Base-by-base conservation (phyloP, 2,888 invertebrate species). In the Matsumyia berberina region DNA sequence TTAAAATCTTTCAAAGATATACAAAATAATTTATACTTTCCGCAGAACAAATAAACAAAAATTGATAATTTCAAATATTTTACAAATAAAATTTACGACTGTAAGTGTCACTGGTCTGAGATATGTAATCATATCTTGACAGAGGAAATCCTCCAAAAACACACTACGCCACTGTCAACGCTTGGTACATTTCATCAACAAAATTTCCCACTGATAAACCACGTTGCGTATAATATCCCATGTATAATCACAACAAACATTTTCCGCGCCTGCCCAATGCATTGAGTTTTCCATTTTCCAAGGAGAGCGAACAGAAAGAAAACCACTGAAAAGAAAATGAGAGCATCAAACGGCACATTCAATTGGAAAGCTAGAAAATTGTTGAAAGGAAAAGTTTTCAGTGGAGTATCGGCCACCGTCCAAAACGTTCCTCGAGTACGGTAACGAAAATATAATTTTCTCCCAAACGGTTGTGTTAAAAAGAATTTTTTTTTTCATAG, bases 321-420 rank as follows among this genome's bases (percentile, higher is more conserved):
- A 73, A 24, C 4, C 53, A 39, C 57, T 8, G 55, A 55, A 69
- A 69, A 9, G 57, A 58, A 70, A 64, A 17, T 31, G 53, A 74
- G 80, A 85, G 51, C 60, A 67, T 35, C 55, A 29, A 57, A 70
- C 64, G 49, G 62, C 57, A 69, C 57, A 53, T 60, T 53, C 46
- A 64, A 74, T 80, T 80, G 85, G 85, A 85, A 85, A 80, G 69
- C 80, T 80, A 80, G 74, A 85, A 80, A 80, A 76, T 80, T 70
- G 74, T 58, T 76, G 80, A 80, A 85, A 85, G 80, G 70, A 85
- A 85, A 85, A 85, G 80, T 85, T 85, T 85, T 85, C 85, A 85
- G 85, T 85, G 85, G 85, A 85, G 85, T 85, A 85, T 85, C 85
- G 85, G 85, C 85, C 85, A 85, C 85, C 85, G 80, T 85, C 74